Evolutionary conservation across 2,888 invertebrate genomes (phyloP).

Genomic region (Stenichneumon culpator): DNA sequence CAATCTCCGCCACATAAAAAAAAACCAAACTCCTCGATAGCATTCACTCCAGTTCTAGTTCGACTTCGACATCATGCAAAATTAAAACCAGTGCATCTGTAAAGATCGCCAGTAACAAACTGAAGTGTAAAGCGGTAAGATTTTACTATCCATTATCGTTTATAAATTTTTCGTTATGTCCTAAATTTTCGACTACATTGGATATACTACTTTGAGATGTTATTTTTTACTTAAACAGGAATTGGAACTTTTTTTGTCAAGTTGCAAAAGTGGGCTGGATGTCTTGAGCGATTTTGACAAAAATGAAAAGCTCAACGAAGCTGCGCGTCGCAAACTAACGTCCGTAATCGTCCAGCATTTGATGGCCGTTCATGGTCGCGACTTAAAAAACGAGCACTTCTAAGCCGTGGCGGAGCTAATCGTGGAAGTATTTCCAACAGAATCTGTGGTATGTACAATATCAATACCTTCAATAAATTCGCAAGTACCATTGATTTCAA

Average conservation of each 20-base stretch:
- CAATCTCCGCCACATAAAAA: slow-evolving; percentile 3
- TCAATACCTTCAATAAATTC: not conserved
- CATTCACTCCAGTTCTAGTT: not conserved
- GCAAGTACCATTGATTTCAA: not conserved
- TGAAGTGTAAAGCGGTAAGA: slow-evolving; percentile 2
- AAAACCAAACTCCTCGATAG: not conserved
- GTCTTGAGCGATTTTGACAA: slow-evolving; percentile 31
- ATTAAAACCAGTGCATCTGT: not conserved
- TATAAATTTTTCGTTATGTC: not conserved
- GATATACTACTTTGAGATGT: not conserved
- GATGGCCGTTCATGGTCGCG: not conserved
- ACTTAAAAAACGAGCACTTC: not conserved
- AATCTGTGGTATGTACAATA: slow-evolving; percentile 6
- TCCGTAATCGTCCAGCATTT: slow-evolving; percentile 21
- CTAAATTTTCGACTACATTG: not conserved
- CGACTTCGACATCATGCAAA: not conserved
- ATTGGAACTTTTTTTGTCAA: slow-evolving; percentile 23
- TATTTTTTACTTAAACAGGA: slow-evolving; percentile 15
- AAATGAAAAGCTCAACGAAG: slow-evolving; percentile 20
- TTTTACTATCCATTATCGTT: not conserved
- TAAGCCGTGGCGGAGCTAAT: slow-evolving; percentile 5
- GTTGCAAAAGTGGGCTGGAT: slow-evolving; percentile 21
- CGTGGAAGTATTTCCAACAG: slow-evolving; percentile 10
- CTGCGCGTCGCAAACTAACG: slow-evolving; percentile 37
- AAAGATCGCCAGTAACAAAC: not conserved